Evolutionary conservation across 2,797 vertebrate genomes (phyloP).

Genomic region (Chloroceryle inda): DNA sequence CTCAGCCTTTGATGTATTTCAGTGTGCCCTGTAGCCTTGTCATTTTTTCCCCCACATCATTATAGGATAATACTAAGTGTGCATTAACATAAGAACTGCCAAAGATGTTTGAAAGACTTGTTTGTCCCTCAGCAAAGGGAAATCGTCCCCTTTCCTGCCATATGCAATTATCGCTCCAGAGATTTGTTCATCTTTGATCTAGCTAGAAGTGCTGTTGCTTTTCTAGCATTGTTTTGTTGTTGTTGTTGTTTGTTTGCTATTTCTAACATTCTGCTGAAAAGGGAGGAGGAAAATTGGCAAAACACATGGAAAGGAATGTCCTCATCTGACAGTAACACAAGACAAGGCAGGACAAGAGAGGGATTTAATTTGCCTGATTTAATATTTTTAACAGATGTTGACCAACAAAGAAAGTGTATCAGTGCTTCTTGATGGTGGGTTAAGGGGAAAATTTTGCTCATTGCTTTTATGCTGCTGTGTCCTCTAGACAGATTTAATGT

Average conservation of each 20-base stretch:
- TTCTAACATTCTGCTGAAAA: constrained; percentile 6
- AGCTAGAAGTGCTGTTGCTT: not conserved
- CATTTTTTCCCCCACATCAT: not conserved
- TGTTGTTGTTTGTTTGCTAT: not conserved
- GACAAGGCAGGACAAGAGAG: not conserved
- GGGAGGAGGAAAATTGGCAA: constrained; percentile 9
- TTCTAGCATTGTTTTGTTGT: not conserved
- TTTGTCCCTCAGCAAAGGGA: constrained; percentile 26
- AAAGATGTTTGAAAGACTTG: constrained; percentile 18
- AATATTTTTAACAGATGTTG: not conserved
- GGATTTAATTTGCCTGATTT: not conserved
- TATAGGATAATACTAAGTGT: not conserved
- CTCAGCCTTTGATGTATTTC: not conserved
- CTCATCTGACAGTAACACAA: not conserved
- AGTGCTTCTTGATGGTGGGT: not conserved
- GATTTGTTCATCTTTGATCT: not conserved
- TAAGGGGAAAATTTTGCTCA: not conserved
- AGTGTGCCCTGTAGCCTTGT: not conserved
- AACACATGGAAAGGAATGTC: not conserved
- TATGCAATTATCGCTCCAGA: not conserved
- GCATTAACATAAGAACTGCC: not conserved
- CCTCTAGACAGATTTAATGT: not conserved
- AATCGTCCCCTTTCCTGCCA: constrained; percentile 25
- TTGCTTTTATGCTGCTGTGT: not conserved
- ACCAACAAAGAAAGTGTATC: not conserved